Evolutionary conservation across 2,888 invertebrate genomes (phyloP).

Genomic region (Elgonia sp.): DNA sequence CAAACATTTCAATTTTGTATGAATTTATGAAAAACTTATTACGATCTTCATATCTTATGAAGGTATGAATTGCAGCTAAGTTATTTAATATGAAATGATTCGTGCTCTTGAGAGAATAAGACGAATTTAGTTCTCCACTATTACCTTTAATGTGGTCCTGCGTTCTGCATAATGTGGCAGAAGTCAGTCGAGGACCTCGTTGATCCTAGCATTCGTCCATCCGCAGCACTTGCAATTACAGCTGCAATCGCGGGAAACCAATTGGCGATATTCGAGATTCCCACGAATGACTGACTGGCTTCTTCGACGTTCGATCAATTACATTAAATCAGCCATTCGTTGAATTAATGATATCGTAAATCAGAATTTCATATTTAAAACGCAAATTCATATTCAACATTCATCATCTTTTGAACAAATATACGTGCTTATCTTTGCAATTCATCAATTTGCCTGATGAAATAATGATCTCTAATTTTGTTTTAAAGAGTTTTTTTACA

Average conservation of each 20-base stretch:
- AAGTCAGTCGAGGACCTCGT: conserved; percentile 38
- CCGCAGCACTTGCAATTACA: conserved; percentile 59
- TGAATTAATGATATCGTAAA: conserved; percentile 60
- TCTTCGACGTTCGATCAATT: conserved; percentile 51
- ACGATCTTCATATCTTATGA: no score
- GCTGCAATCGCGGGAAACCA: conserved; percentile 69
- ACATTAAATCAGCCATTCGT: conserved; percentile 55
- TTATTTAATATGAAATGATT: conserved; percentile 6
- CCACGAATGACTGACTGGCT: conserved; percentile 66
- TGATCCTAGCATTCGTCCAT: conserved; percentile 46
- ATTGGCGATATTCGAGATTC: conserved; percentile 68
- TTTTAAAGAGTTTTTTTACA: neutral
- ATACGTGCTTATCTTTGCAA: neutral
- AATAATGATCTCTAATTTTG: neutral
- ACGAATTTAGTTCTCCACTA: conserved; percentile 31
- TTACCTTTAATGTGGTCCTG: conserved; percentile 59
- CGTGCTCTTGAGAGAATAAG: conserved; percentile 47
- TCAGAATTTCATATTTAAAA: conserved; percentile 58
- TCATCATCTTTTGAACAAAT: conserved; percentile 5
- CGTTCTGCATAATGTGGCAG: conserved; percentile 57
- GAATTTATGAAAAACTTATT: no score
- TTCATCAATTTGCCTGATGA: neutral
- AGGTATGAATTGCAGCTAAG: conserved; percentile 8
- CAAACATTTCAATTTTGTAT: no score
- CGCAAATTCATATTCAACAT: conserved; percentile 39